These are phyloP conservation scores for Craterocephalus amniculus DNA, from an alignment of 2,797 vertebrate genomes.

Conservation along the genomic window DNA sequence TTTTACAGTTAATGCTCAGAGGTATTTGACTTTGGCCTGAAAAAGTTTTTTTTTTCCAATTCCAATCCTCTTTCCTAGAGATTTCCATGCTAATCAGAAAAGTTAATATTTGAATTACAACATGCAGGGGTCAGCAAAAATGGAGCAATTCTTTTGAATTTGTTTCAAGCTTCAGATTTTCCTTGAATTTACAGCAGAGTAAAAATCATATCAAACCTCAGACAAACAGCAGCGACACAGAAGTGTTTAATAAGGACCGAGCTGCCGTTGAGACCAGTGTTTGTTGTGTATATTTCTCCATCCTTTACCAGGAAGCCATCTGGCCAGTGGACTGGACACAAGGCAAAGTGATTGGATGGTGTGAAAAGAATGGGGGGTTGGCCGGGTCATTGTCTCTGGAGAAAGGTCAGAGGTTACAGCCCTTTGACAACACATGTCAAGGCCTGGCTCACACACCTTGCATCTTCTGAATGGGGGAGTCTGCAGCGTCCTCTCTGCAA, in stretches of 20 bases:
- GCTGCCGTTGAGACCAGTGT: slow-evolving; percentile 27
- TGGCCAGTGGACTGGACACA: slow-evolving; percentile 74
- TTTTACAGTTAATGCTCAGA: slow-evolving; percentile 61
- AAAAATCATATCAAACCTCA: slow-evolving; percentile 6
- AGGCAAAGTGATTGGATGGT: slow-evolving; percentile 71
- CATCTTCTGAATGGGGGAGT: slow-evolving; percentile 75
- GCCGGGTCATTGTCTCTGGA: slow-evolving; percentile 79
- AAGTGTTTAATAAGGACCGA: slow-evolving; percentile 30
- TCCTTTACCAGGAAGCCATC: slow-evolving; percentile 82
- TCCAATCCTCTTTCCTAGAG: slow-evolving; percentile 60
- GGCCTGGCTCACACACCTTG: slow-evolving; percentile 71
- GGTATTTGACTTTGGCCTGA: slow-evolving; percentile 62
- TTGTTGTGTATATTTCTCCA: slow-evolving; percentile 55
- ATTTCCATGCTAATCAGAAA: slow-evolving; percentile 68
- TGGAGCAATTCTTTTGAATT: slow-evolving; percentile 28
- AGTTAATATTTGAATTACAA: slow-evolving; percentile 60
- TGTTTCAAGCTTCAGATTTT: slow-evolving; percentile 17
- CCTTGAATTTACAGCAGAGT: slow-evolving; percentile 14
- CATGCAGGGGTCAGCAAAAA: slow-evolving; percentile 48
- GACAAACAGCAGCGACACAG: slow-evolving; percentile 12
- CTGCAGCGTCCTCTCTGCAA: slow-evolving; percentile 63
- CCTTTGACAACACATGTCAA: slow-evolving; percentile 82
- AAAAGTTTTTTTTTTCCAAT: slow-evolving; percentile 40
- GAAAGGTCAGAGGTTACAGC: slow-evolving; percentile 78
- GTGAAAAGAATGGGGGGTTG: slow-evolving; percentile 74